These are phyloP conservation scores for Mus spretus DNA, from an alignment of 2,797 vertebrate species.

Conservation along the genomic window DNA sequence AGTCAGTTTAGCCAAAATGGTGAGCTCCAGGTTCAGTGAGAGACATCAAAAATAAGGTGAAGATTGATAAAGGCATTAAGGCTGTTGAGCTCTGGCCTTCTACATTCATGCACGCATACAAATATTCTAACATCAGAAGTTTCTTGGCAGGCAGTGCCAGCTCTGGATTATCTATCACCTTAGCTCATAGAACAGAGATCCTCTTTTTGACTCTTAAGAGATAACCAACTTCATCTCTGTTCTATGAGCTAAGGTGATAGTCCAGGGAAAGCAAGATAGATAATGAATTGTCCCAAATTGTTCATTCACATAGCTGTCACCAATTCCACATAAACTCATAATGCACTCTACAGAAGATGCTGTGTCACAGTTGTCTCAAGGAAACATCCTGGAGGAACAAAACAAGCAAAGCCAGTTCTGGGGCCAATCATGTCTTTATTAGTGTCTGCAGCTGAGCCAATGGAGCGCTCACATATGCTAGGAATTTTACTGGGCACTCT, in stretches of 20 bases:
- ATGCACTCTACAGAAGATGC: not conserved
- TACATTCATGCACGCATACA: not conserved
- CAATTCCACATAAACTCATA: slow-evolving; percentile 22
- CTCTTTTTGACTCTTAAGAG: no score
- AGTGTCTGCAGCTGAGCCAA: slow-evolving; percentile 59
- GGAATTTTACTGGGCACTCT: slow-evolving; percentile 20
- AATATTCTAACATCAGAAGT: not conserved
- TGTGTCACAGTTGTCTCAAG: not conserved
- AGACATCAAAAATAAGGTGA: not conserved
- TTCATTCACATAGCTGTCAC: slow-evolving; percentile 10
- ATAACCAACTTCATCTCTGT: not conserved
- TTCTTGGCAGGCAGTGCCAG: not conserved
- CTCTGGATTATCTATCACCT: slow-evolving; percentile 35
- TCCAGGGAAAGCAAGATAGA: slow-evolving; percentile 6
- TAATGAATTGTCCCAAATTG: not conserved
- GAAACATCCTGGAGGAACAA: slow-evolving; percentile 24
- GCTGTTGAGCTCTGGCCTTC: not conserved
- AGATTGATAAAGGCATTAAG: not conserved
- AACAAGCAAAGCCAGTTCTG: slow-evolving; percentile 59
- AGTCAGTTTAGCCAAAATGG: not conserved
- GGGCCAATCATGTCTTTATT: slow-evolving; percentile 78
- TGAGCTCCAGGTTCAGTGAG: not conserved
- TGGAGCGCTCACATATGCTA: not conserved
- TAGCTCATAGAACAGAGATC: slow-evolving; percentile 36
- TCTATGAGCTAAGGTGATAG: no score